Conservation (phyloP, 1,140 invertebrate species). For the Nymphalis io region DNA sequence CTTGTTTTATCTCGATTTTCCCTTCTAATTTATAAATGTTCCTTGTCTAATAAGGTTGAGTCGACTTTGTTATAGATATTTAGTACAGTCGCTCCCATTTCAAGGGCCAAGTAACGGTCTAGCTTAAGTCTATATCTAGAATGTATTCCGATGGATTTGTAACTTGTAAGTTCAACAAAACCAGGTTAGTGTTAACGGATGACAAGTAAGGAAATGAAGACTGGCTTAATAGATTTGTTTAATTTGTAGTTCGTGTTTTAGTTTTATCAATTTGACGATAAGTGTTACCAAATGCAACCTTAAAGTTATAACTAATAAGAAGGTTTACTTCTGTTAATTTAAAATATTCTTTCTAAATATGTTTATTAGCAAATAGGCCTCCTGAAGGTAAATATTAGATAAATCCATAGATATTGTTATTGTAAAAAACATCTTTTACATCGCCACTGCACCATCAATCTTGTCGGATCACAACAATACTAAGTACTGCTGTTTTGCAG, state of each 20-base stretch:
- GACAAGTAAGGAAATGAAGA: not conserved
- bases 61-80: not conserved
- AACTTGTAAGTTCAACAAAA: not conserved
- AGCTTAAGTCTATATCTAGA: not conserved
- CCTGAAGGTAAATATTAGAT: too few relatives aligned
- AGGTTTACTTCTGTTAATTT: too few relatives aligned
- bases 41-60: not conserved
- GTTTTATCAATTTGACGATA: too few relatives aligned
- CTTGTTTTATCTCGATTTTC: not conserved
- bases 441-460: too few relatives aligned
- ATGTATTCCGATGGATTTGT: not conserved
- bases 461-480: too few relatives aligned
- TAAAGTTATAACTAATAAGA: too few relatives aligned
- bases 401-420: too few relatives aligned
- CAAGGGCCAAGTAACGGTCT: not conserved
- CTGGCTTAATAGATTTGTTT: not conserved
- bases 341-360: too few relatives aligned
- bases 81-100: constrained; percentile 2
- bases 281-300: too few relatives aligned
- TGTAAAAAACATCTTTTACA: too few relatives aligned
- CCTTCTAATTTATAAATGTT: not conserved
- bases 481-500: too few relatives aligned
- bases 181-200: not conserved
- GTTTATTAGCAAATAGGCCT: too few relatives aligned
- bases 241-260: not conserved